A percentile compares a stretch with the other conserved stretches of the same genome.
phyloP scores from a whole-genome alignment of 2,888 invertebrate genomes.

The Cecidostiba fungosa region DNA sequence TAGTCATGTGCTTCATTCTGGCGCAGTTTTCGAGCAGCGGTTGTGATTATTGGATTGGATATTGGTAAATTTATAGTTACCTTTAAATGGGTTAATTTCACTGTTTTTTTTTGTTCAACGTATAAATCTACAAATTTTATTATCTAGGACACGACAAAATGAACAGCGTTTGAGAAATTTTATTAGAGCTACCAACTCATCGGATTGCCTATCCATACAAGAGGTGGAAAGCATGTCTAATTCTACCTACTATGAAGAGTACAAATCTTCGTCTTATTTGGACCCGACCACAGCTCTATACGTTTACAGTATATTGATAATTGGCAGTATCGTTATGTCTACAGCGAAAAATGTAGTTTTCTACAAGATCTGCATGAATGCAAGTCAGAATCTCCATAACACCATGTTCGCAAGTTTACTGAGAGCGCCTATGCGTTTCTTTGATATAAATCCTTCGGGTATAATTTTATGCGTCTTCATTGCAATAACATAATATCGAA shows the following conservation, averaged over 20 bases:
- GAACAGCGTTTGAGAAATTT: constrained; percentile 69
- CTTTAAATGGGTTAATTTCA: not conserved
- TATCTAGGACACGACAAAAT: constrained; percentile 79
- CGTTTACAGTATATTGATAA: constrained; percentile 84
- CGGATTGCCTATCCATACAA: not conserved
- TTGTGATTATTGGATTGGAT: constrained; percentile 89
- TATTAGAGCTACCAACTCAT: constrained; percentile 31
- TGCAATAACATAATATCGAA: not conserved
- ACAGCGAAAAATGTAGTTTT: constrained; percentile 86
- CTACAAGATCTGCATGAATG: constrained; percentile 88
- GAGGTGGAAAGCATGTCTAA: constrained; percentile 17
- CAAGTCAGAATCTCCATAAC: constrained; percentile 89
- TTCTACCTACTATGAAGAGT: not conserved
- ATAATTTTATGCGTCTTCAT: not conserved
- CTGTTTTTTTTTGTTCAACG: not conserved
- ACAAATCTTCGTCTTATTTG: not conserved
- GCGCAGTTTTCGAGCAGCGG: constrained; percentile 88
- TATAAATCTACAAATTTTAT: constrained; percentile 15
- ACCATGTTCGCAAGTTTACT: constrained; percentile 89
- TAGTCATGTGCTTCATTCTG: constrained; percentile 83
- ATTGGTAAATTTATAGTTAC: constrained; percentile 83
- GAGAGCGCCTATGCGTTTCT: constrained; percentile 90
- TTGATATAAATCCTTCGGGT: constrained; percentile 83
- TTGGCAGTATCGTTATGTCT: constrained; percentile 83
- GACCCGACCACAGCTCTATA: constrained; percentile 64